Base-by-base conservation (phyloP, 35 echinoderm and acorn worm species). In the Lytechinus pictus region DNA sequence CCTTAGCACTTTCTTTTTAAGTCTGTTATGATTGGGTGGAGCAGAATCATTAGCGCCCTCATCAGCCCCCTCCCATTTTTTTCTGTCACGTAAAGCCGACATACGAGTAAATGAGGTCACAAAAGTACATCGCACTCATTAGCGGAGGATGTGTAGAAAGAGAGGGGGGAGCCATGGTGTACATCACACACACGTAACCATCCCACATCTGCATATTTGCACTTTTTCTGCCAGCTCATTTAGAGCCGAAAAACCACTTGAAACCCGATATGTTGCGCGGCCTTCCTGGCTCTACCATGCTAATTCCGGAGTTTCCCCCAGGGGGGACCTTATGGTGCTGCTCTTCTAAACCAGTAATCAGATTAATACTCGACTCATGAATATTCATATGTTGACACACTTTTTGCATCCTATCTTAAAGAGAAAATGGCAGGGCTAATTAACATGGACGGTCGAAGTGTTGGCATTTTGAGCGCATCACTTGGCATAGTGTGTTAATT, bases 121-220 rank as follows among this genome's bases (percentile, higher is more conserved):
- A 24, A 93, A 93, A 93, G 92, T 93, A 93, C 92, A 93, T 93
- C 92, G 92, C 92, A 93, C 92, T 93, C 92, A 93, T 93, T 93
- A 93, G 92, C 53, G 21, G 54, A 93, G 19, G 88, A 90, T 52
- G 52, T 52, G 52, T 52, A 4, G 88, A 44, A 55, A 93, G 16
- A 7, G 90, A n/a, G 53, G 28, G 53, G 28, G 91, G 53, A 92
- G 27, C 28, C 9, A 8, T 8, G 52, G 52, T 44, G 33, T 10
- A 10, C 54, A 33, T 57, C 21, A 93, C n/a, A 27, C 92, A 93
- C 92, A 93, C 92, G 54, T 93, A 93, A 93, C 92, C 52, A 55
- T 27, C 92, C 92, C 52, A 19, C 92, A 93, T 93, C 92, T 55
- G 92, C 92, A 93, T 93, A 93, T 93, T 93, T 93, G 92, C 92